These are phyloP conservation scores for Eretmocerus hayati DNA, from an alignment of 2,888 invertebrate genomes.

Conservation along the genomic window DNA sequence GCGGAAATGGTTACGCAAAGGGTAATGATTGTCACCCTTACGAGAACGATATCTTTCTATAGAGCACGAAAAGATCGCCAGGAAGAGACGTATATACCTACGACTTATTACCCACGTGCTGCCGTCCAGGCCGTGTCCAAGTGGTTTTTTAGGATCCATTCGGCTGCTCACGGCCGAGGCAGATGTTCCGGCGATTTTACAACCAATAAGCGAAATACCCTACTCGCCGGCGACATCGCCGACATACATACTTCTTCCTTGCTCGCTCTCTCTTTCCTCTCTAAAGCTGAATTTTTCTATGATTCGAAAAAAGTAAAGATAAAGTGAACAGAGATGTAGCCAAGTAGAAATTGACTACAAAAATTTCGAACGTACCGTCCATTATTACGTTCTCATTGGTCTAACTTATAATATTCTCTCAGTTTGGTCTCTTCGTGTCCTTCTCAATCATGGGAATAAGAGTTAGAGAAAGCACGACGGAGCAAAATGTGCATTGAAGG, in stretches of 20 bases:
- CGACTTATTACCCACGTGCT: slow-evolving; percentile 27
- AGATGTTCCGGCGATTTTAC: slow-evolving; percentile 37
- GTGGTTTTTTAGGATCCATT: slow-evolving; percentile 34
- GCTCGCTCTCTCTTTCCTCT: slow-evolving; percentile 6
- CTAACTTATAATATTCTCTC: too few relatives aligned
- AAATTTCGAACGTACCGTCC: too few relatives aligned
- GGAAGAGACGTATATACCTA: background rate
- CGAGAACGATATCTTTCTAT: slow-evolving; percentile 9
- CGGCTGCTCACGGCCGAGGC: slow-evolving; percentile 33
- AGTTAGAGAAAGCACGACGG: background rate
- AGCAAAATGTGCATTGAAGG: too few relatives aligned
- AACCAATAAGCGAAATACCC: slow-evolving; percentile 32
- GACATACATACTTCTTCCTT: background rate
- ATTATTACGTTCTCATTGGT: too few relatives aligned
- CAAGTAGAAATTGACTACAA: too few relatives aligned
- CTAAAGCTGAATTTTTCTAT: slow-evolving; percentile 5
- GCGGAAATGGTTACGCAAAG: background rate
- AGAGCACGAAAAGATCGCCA: background rate
- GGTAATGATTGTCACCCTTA: slow-evolving; percentile 17
- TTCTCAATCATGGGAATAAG: background rate
- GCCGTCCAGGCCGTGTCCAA: slow-evolving; percentile 22
- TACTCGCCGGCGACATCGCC: background rate
- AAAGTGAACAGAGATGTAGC: too few relatives aligned
- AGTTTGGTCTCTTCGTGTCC: background rate
- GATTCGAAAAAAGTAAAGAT: too few relatives aligned